Evolutionary conservation across 2,797 vertebrate species (phyloP), one percentile per base, ranked within the genome.

Genomic region (Emys orbicularis): DNA sequence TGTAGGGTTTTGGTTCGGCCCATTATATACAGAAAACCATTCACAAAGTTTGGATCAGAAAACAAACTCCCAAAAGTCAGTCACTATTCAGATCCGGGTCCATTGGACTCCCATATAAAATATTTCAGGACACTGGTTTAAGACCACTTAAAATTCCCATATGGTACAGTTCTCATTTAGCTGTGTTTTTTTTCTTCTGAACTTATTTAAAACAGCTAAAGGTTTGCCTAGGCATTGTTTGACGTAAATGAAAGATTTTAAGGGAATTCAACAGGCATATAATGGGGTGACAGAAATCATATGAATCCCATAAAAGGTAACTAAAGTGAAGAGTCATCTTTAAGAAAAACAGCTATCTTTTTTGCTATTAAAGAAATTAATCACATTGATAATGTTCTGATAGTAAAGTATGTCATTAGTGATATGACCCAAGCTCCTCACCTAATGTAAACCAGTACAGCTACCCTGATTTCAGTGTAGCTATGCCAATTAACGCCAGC

Each of bases 1-100:
- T 77, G 87, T 91, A 84, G 68, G 59, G 82, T 57, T 88, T 87
- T 96, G 79, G 92, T 93, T 97, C 87, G 91, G 95, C 76, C 92
- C 90, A 93, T 96, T 97, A 94, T 23, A 25, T 41, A 37, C 52
- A 3, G 4, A 88, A 88, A 95, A 49, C 68, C 89, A 97, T 92
- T 91, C 90, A 72, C 81, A 54, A 83, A 82, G 74, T 93, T 74
- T 92, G 59, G 44, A 81, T 77, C 1, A 86, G 53, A 47, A 89
- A 76, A 31, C 25, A 61, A 56, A 87, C 74, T 91, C 11, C 7
- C 34, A 15, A 2, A 2, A 37, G 82, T n/a, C 88, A 41, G 52
- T n/a, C 50, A 25, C 27, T 54, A 29, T 83, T 86, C 34, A 61
- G 44, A 89, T 47, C 15, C 52, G 61, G 47, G 12, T 15, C 12